phyloP scores from a whole-genome alignment of 2,113 vertebrate genomes.

The Brachirus orientalis region DNA sequence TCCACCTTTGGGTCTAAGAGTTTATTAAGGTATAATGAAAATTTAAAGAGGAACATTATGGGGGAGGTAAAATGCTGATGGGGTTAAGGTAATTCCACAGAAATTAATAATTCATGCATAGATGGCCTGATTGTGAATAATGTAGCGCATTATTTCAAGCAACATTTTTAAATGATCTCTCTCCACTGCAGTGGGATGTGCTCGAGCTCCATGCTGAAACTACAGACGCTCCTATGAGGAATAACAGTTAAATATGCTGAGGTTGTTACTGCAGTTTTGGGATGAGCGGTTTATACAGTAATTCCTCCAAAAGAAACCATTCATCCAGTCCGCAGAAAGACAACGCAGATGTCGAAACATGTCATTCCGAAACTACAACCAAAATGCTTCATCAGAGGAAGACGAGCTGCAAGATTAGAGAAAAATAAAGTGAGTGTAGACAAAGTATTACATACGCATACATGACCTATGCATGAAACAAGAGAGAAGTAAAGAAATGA shows the following conservation, averaged over 20 bases:
- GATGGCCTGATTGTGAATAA: slow-evolving; percentile 44
- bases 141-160: slow-evolving; percentile 43
- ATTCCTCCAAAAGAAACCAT: slow-evolving; percentile 34
- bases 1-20: not conserved
- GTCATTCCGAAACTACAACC: no score
- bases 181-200: slow-evolving; percentile 5
- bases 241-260: slow-evolving; percentile 14
- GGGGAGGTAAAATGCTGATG: not conserved
- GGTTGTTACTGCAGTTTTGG: slow-evolving; percentile 26
- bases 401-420: no score
- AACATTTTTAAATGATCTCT: slow-evolving; percentile 37
- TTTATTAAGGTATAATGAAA: not conserved
- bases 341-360: no score
- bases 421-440: no score
- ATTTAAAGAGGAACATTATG: not conserved
- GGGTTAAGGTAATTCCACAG: slow-evolving; percentile 12
- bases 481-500: slow-evolving; percentile 21
- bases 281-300: slow-evolving; percentile 11
- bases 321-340: not conserved
- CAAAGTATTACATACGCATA: slow-evolving; percentile 17
- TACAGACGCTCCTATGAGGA: slow-evolving; percentile 20
- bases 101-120: slow-evolving; percentile 42
- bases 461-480: slow-evolving; percentile 18
- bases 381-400: no score
- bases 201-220: slow-evolving; percentile 7